Percentiles rank a stretch among this genome's conserved stretches.
Evolutionary conservation across 2,888 invertebrate genomes (phyloP).

Genomic region (Junonia oenone): DNA sequence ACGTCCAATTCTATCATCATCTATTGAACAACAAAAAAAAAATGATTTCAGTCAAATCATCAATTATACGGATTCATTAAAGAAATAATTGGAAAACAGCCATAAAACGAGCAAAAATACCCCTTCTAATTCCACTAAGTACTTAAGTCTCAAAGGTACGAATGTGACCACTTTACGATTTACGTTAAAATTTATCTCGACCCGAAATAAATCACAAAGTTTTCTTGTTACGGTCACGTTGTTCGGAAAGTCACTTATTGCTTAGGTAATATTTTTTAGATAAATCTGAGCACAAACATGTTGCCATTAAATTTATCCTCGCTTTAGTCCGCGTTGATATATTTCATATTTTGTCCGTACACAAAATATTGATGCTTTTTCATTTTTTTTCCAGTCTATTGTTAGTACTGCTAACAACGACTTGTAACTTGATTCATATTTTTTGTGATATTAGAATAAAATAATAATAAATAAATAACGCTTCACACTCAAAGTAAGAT

Average conservation of each 20-base stretch:
- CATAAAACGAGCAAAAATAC: too few species aligned
- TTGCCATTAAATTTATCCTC: not conserved
- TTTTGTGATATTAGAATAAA: too few species aligned
- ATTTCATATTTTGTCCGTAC: not conserved
- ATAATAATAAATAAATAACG: too few species aligned
- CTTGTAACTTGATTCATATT: too few species aligned
- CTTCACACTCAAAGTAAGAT: too few species aligned
- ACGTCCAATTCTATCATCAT: too few species aligned
- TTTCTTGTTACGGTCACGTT: conserved; percentile 22
- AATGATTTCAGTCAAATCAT: too few species aligned
- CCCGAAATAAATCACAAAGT: conserved; percentile 20
- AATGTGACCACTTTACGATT: not conserved
- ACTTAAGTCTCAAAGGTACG: conserved; percentile 2
- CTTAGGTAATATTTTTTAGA: conserved; percentile 7
- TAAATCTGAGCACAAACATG: not conserved
- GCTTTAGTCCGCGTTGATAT: not conserved
- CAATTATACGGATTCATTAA: too few species aligned
- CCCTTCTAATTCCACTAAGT: not conserved
- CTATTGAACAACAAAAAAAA: too few species aligned
- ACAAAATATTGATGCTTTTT: too few species aligned
- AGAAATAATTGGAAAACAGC: not conserved
- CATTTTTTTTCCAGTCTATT: too few species aligned
- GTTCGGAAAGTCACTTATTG: conserved; percentile 6
- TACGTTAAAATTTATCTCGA: conserved; percentile 10
- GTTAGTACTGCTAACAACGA: too few species aligned